Evolutionary conservation across 92 coral and sea anemone species (phyloP).

Genomic region (Blastomussa wellsi): DNA sequence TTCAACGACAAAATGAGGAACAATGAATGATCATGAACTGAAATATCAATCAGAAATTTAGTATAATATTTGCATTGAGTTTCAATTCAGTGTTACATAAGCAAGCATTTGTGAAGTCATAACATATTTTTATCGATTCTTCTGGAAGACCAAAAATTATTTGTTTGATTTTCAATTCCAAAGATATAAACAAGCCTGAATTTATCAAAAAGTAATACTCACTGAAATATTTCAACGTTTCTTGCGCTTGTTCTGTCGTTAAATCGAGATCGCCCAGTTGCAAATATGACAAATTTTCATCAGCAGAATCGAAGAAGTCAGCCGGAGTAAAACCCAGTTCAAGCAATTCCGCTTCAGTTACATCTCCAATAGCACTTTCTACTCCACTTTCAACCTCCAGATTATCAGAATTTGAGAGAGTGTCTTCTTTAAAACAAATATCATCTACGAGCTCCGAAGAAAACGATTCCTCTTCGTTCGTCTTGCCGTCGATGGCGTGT

Average conservation of each 20-base stretch:
- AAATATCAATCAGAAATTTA: background rate
- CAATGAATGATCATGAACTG: background rate
- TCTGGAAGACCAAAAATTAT: background rate
- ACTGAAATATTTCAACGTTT: slow-evolving; percentile 96
- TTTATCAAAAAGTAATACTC: slow-evolving; percentile 49
- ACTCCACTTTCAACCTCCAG: slow-evolving; percentile 96
- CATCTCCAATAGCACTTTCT: slow-evolving; percentile 90
- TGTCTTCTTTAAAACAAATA: slow-evolving; percentile 51
- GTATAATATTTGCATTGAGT: background rate
- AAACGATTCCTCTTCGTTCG: background rate
- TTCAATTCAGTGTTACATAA: background rate
- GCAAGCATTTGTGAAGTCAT: background rate
- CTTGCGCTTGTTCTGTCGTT: slow-evolving; percentile 94
- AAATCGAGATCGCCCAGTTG: slow-evolving; percentile 78
- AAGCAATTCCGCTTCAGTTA: slow-evolving; percentile 31
- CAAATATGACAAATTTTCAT: background rate
- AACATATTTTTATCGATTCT: slow-evolving; percentile 5
- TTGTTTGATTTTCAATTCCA: background rate
- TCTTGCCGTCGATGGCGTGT: background rate
- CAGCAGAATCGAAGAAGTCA: background rate
- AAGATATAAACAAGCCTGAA: background rate
- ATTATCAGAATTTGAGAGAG: slow-evolving; percentile 84
- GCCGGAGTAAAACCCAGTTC: slow-evolving; percentile 10
- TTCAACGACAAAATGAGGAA: background rate
- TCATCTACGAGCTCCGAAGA: background rate